Evolutionary conservation across 2,113 vertebrate genomes (phyloP).

Genomic region (Phyllopteryx taeniolatus): DNA sequence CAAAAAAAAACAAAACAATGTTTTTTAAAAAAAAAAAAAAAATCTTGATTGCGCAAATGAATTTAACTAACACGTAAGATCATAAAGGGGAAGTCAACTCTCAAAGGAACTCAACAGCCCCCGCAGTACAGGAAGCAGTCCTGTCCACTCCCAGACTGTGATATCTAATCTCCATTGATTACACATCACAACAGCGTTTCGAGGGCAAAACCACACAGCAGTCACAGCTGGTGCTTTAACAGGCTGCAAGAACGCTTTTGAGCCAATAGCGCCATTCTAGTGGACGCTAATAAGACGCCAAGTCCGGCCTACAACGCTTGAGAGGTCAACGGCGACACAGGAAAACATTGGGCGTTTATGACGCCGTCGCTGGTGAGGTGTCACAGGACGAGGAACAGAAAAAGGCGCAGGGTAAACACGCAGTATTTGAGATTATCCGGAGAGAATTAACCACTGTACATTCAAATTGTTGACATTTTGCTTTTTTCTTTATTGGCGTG

Average conservation of each 20-base stretch:
- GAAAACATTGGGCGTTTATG: constrained; percentile 48
- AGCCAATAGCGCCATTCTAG: constrained; percentile 38
- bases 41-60: not conserved
- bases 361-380: constrained; percentile 44
- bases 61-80: not conserved
- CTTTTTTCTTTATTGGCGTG: not conserved
- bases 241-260: constrained; percentile 17
- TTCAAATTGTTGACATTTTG: constrained; percentile 8
- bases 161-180: constrained; percentile 8
- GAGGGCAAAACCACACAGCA: constrained; percentile 6
- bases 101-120: constrained; percentile 18
- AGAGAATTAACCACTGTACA: constrained; percentile 7
- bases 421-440: not conserved
- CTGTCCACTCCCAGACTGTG: constrained; percentile 13
- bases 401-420: not conserved
- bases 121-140: constrained; percentile 13
- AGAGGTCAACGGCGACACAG: constrained; percentile 44
- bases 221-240: constrained; percentile 18
- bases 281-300: constrained; percentile 27
- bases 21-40: accelerated
- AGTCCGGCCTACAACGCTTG: constrained; percentile 55
- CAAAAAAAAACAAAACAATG: not conserved
- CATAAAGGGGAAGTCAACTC: not conserved
- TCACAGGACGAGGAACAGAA: constrained; percentile 50
- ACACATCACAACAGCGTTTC: constrained; percentile 19